phyloP scores from a whole-genome alignment of 2,888 invertebrate genomes.

The Magallana nippona region DNA sequence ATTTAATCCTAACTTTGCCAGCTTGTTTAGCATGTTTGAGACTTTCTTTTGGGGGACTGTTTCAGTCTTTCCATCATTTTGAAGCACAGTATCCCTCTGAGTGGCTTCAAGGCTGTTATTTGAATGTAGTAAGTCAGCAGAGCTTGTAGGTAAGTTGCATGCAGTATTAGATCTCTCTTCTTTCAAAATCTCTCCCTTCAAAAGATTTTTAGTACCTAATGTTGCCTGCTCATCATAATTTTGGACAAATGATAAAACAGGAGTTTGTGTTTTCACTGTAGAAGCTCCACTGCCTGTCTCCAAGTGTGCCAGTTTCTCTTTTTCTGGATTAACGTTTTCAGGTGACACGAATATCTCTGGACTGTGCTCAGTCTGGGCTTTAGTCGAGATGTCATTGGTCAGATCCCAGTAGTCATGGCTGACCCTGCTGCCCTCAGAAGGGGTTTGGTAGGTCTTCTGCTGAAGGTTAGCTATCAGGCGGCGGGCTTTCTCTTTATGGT shows the following conservation, averaged over 20 bases:
- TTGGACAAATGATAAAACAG: neutral
- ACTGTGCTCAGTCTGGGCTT: neutral
- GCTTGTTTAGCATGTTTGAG: conserved; percentile 38
- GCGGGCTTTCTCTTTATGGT: neutral
- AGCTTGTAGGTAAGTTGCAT: neutral
- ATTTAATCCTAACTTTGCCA: conserved; percentile 32
- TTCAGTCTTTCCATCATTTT: neutral
- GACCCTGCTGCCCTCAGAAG: neutral
- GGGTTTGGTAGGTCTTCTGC: neutral
- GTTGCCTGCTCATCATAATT: neutral
- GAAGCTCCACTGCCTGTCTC: neutral
- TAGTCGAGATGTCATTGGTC: neutral
- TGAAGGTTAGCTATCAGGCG: neutral
- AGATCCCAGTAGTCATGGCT: neutral
- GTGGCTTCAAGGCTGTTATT: neutral
- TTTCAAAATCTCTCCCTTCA: neutral
- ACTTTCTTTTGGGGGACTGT: conserved; percentile 5
- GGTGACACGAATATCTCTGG: neutral
- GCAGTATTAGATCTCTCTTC: neutral
- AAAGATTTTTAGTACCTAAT: neutral
- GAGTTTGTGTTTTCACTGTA: neutral
- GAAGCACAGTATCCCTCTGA: neutral
- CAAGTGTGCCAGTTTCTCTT: neutral
- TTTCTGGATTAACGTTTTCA: neutral
- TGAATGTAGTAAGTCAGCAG: neutral